Evolutionary conservation across 2,113 vertebrate species (phyloP), one percentile per base, ranked within the genome.

Genomic region (Bubalus kerabau): DNA sequence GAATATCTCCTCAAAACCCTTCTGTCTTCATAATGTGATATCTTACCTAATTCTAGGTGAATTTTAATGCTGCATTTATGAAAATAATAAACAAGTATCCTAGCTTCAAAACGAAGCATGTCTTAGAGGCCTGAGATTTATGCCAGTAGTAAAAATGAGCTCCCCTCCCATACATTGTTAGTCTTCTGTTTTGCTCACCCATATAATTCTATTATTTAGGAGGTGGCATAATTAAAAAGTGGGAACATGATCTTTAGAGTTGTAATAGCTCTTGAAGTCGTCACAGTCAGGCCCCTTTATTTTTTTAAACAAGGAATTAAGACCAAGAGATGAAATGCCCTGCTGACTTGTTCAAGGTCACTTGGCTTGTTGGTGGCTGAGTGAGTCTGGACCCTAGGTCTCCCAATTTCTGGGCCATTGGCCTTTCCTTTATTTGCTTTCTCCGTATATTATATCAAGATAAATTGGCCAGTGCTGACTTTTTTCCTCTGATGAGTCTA

Each of bases 341-440:
- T 76, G 16, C 50, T 17, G 19, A 89, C 87, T 88, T 26, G 10
- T 36, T 46, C 95, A 86, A 59, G 97, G 93, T 97, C 96, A 90
- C 87, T 36, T 0, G 12, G 54, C 90, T 57, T 36, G 12, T 24
- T 32, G 14, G 62, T 60, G 26, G 52, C 40, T 36, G n/a, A 90
- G 60, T 19, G 23, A 86, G 36, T 36, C 32, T 74, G 19, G 74
- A 90, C 74, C 32, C 28, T n/a, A 64, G 50, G 48, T 59, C 24
- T 59, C 84, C 67, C 19, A 26, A 46, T 46, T 21, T 30, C 28
- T 24, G 48, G 67, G n/a, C 85, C 23, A 16, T 30, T 36, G 7
- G 30, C 56, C 46, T 89, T 62, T 60, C 71, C 54, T 60, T 32
- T 17, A 43, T 76, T 56, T 87, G 17, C 59, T 64, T 96, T 97